Base-by-base conservation (phyloP, 92 coral and sea anemone species). In the Palythoa grandis region DNA sequence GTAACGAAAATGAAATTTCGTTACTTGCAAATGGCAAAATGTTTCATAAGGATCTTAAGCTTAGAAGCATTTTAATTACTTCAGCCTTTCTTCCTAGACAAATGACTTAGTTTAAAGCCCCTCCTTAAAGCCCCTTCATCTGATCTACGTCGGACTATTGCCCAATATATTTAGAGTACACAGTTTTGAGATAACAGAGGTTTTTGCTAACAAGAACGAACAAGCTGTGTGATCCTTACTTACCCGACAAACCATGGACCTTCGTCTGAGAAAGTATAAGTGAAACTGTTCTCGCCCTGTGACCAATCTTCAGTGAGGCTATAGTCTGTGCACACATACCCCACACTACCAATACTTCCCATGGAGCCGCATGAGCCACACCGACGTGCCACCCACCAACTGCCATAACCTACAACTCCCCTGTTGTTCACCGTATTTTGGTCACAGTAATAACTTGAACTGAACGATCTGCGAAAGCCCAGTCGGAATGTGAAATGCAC, bases 271-370 rank as follows among this genome's bases (percentile, higher is more conserved):
- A 87, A 87, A 7, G 63, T n/a, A 43, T 80, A 72, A 4, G 74
- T 74, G 58, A 88, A 88, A 15, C 54, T 72, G 60, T 88, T 88
- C 66, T 83, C 92, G 4, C 92, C 92, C 82, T 70, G 52, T 14
- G 92, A 78, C 92, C 92, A 89, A 65, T 89, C 92, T 63, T 89
- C 92, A 47, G 7, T 9, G 1, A 22, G 23, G 63, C 92, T 89
- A 54, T 50, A 85, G 70, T 86, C 89, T 13, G 92, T 89, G 63
- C 92, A 89, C 8, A 12, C 61, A 52, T 70, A 79, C 23, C 80
- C 71, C 6, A 86, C 65, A 35, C 68, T 67, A 24, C 74, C 77
- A 52, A 86, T 71, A n/a, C n/a, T n/a, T 25, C 19, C 6, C 5
- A 19, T 25, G 17, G 47, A 5, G 14, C 43, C 52, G 19, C 86